These are phyloP conservation scores for Onychostoma macrolepis DNA, from an alignment of 2,113 vertebrate genomes.

Conservation along the genomic window DNA sequence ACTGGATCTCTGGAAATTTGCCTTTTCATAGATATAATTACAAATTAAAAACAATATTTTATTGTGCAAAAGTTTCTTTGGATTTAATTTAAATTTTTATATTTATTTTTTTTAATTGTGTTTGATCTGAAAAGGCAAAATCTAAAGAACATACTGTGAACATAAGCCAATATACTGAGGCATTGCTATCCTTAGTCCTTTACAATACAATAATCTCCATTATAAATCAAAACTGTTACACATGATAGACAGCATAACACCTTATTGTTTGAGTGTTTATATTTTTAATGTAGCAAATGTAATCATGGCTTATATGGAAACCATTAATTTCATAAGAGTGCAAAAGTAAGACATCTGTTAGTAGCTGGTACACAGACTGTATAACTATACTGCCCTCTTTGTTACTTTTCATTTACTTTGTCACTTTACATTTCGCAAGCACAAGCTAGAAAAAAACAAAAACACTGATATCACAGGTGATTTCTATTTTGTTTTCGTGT, in stretches of 20 bases:
- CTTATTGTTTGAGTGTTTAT: background rate
- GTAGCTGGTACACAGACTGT: background rate
- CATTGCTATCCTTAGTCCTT: background rate
- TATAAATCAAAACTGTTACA: background rate
- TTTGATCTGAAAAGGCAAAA: background rate
- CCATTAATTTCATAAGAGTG: background rate
- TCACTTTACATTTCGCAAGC: too few relatives aligned
- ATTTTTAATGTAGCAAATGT: background rate
- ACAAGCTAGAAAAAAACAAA: background rate
- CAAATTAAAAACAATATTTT: background rate
- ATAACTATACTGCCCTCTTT: constrained; percentile 10
- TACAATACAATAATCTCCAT: background rate
- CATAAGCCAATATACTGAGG: background rate
- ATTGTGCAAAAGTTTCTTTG: background rate
- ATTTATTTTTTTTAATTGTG: background rate
- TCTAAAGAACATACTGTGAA: background rate
- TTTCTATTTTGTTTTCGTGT: background rate
- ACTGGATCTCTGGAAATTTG: background rate
- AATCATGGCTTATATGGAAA: background rate
- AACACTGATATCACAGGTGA: background rate
- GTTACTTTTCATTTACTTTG: too few relatives aligned
- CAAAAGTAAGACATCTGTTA: background rate
- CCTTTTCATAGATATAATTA: background rate
- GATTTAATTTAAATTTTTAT: background rate
- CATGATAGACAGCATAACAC: background rate